These are phyloP conservation scores for Bettongia penicillata DNA, from an alignment of 2,113 vertebrate genomes.

Conservation along the genomic window DNA sequence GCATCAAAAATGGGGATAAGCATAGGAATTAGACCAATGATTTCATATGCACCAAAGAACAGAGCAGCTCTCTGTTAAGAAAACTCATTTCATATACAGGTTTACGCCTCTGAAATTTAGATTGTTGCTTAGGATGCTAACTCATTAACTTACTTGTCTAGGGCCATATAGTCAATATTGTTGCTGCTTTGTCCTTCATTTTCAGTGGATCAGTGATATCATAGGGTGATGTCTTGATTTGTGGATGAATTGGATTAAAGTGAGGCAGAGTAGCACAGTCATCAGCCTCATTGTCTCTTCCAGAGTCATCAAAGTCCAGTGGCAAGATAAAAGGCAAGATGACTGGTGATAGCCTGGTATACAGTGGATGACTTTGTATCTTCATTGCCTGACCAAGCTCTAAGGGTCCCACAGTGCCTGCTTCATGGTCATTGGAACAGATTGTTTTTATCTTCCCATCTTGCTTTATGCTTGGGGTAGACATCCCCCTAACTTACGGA, in stretches of 20 bases:
- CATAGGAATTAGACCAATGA: not conserved
- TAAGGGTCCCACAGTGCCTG: not conserved
- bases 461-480: not conserved
- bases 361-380: not conserved
- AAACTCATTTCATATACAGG: too few species aligned
- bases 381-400: not conserved
- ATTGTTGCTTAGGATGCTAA: too few species aligned
- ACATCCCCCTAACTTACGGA: not conserved
- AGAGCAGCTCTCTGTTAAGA: too few species aligned
- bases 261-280: too few species aligned
- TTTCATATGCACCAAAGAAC: too few species aligned
- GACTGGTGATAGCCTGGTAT: not conserved
- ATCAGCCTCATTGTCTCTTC: not conserved
- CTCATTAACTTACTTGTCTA: too few species aligned
- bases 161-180: too few species aligned
- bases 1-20: not conserved
- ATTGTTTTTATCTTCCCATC: not conserved
- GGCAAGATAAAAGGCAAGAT: not conserved
- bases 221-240: too few species aligned
- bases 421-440: not conserved
- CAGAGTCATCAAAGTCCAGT: not conserved
- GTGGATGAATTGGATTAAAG: too few species aligned
- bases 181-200: too few species aligned
- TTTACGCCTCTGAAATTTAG: too few species aligned
- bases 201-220: too few species aligned